Base-by-base conservation (phyloP, 2,113 vertebrate genomes). In the Nestor notabilis region DNA sequence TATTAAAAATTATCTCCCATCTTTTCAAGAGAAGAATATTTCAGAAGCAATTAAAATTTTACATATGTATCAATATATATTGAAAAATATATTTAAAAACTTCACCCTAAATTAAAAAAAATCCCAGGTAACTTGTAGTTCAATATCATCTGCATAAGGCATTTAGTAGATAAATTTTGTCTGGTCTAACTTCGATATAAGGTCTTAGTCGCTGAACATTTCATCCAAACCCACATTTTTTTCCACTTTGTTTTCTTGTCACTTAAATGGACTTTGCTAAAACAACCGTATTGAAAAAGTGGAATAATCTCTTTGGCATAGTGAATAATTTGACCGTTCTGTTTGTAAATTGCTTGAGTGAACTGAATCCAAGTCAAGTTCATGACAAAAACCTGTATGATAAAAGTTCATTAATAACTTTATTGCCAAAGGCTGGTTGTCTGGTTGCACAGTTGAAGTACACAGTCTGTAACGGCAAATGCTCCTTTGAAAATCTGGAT, bases 171-270 rank as follows among this genome's bases (percentile, higher is more conserved):
- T n/a, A 7, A 74, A 53, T 47, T 94, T 74, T 3, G 2, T n/a
- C 5, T 61, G 2, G 27, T 53, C 6, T 70, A 66, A 35, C 5
- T 50, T 64, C 33, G 88, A 5, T 39, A 56, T 8, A 3, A 56
- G 1, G 9, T 76, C 12, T 64, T 86, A 55, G 16, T 27, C 13
- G 1, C 4, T 35, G 21, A 28, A 50, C 4, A 35, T 63, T 76
- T 83, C 3, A 86, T 47, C 3, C 50, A 69, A 58, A 76, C 0
- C 1, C 2, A 49, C 1, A 1, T 10, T 11, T 53, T 15, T 15
- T 7, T 9, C 17, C 8, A 14, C 3, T 17, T 39, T 17, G 44
- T 23, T 50, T 75, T n/a, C 3, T 18, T 56, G 65, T 85, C 17
- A 35, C 19, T 80, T 69, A 43, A 78, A 65, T 29, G 19, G 31